These are phyloP conservation scores for Embidobia sp. DNA, from an alignment of 2,888 invertebrate species.

Conservation along the genomic window DNA sequence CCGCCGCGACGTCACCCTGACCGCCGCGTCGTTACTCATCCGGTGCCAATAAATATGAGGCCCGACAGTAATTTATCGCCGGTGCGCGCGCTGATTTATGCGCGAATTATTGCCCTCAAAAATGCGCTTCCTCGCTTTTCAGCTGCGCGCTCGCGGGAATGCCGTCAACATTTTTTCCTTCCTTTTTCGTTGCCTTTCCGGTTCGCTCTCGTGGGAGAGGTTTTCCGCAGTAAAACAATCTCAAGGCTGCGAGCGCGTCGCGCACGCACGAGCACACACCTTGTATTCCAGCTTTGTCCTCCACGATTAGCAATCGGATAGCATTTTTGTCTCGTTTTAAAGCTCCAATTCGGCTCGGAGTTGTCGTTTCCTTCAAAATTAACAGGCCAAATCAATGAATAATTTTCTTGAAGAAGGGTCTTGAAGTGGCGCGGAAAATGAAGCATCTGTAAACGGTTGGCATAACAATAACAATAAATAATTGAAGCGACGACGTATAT, in stretches of 20 bases:
- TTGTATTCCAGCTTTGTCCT: slow-evolving; percentile 48
- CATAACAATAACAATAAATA: too few relatives aligned
- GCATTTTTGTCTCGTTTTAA: too few relatives aligned
- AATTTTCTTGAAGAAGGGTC: too few relatives aligned
- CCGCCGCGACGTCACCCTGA: slow-evolving; percentile 5
- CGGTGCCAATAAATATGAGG: slow-evolving; percentile 6
- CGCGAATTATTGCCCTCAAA: too few relatives aligned
- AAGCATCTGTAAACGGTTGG: too few relatives aligned
- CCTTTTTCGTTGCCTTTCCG: slow-evolving; percentile 51
- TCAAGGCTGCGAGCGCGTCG: slow-evolving; percentile 64
- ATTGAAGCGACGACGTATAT: too few relatives aligned
- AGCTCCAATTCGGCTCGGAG: too few relatives aligned
- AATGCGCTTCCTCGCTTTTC: background rate
- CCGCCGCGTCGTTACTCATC: slow-evolving; percentile 5
- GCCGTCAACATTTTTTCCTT: slow-evolving; percentile 35
- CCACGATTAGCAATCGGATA: slow-evolving; percentile 65
- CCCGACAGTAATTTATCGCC: background rate
- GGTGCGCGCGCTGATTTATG: background rate
- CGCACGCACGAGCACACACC: slow-evolving; percentile 63
- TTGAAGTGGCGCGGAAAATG: too few relatives aligned
- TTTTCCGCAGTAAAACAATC: slow-evolving; percentile 65
- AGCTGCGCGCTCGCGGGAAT: slow-evolving; percentile 8
- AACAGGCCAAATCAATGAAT: too few relatives aligned
- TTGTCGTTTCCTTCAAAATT: too few relatives aligned
- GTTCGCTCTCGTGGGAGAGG: slow-evolving; percentile 63